Percentiles rank a stretch among this genome's conserved stretches.
Conservation (phyloP, 2,113 vertebrate genomes). For the Echinops telfairi region DNA sequence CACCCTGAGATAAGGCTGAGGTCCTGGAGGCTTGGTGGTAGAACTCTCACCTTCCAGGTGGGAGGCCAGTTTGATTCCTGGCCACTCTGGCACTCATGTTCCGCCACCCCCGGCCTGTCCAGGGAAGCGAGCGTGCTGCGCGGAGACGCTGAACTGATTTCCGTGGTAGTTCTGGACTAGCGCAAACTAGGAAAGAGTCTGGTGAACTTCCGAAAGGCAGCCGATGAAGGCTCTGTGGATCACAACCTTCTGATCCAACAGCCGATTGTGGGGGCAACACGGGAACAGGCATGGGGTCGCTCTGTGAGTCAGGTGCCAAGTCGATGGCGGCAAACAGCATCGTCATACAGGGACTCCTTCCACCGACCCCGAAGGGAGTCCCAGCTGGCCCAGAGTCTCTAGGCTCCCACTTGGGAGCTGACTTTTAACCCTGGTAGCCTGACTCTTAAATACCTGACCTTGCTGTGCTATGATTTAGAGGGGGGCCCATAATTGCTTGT, state of each 20-base stretch:
- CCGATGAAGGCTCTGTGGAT: background rate
- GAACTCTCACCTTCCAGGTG: background rate
- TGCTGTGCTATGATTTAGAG: background rate
- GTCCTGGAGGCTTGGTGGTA: background rate
- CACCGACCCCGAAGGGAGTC: background rate
- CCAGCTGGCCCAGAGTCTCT: background rate
- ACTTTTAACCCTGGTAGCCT: background rate
- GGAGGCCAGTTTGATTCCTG: background rate
- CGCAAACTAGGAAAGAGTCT: background rate
- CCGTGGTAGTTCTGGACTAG: background rate
- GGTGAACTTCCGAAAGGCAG: background rate
- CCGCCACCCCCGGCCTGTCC: background rate
- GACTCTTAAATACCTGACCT: rapidly evolving
- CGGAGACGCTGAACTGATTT: background rate
- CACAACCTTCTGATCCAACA: background rate
- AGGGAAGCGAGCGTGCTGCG: background rate
- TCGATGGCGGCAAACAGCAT: background rate
- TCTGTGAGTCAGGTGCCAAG: background rate
- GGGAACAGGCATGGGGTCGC: background rate
- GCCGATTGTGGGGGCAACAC: background rate
- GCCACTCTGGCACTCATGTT: background rate
- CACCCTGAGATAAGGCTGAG: background rate
- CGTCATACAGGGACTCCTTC: background rate
- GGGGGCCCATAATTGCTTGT: background rate
- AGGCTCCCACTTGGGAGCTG: background rate